Percentiles rank a stretch among this genome's conserved stretches.
Conservation (phyloP, 2,113 vertebrate species). For the Numida meleagris region DNA sequence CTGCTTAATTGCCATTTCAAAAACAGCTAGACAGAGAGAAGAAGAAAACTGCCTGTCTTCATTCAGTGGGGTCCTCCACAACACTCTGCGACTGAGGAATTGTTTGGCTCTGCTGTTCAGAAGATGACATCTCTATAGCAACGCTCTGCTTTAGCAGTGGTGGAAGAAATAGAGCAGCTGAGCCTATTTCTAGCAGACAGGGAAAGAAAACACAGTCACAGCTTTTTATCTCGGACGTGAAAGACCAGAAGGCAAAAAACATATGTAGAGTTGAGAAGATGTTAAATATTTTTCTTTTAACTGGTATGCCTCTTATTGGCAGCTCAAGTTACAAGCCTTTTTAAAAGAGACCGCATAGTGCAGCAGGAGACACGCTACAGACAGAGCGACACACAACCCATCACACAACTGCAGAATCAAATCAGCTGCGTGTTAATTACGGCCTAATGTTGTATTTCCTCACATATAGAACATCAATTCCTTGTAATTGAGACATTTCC, state of each 20-base stretch:
- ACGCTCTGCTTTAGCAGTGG: not conserved
- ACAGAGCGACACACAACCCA: not conserved
- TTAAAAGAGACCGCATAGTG: not conserved
- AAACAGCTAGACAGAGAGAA: rapidly evolving
- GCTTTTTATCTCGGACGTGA: slow-evolving; percentile 29
- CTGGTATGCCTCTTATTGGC: not conserved
- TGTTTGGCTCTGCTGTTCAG: not conserved
- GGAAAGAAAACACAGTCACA: slow-evolving; percentile 20
- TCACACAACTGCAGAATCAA: not conserved
- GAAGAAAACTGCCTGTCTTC: not conserved
- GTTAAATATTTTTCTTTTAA: slow-evolving; percentile 24
- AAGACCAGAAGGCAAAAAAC: slow-evolving; percentile 57
- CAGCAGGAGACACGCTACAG: not conserved
- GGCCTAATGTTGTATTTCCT: not conserved
- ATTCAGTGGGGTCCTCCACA: not conserved
- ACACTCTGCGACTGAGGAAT: not conserved
- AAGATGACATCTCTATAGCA: slow-evolving; percentile 36
- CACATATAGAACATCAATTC: too few relatives aligned
- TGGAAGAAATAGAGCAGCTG: not conserved
- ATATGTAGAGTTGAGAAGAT: slow-evolving; percentile 3
- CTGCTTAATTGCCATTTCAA: not conserved
- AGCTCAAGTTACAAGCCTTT: not conserved
- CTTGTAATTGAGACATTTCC: not conserved
- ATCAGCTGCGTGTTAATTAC: not conserved
- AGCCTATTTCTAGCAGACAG: not conserved